Evolutionary conservation across 2,113 vertebrate species (phyloP), one percentile per base, ranked within the genome.

Genomic region (Lethenteron reissneri): DNA sequence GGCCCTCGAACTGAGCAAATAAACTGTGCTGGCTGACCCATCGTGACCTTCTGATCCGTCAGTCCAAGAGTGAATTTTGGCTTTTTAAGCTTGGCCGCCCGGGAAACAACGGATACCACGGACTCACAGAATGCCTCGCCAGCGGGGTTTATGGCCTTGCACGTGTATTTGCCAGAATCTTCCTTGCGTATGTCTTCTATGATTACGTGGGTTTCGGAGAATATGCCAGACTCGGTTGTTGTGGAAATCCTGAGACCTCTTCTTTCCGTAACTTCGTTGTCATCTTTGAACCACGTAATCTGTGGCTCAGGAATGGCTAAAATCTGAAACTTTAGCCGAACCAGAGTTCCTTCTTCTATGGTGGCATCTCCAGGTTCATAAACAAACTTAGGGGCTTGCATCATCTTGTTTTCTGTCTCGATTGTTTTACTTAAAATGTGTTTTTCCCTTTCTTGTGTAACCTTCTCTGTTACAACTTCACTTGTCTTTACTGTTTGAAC

Each of bases 111-210:
- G 25, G 56, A 69, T 41, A 72, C 57, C 70, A 69, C 56, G 12
- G 72, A 60, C 70, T 72, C 56, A 68, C 72, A 64, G 21, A 69
- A 21, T 57, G 80, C 84, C 77, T 99, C 94, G 75, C 94, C 94
- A 0, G 85, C 87, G 11, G 96, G 91, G 72, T 97, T 99, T 73
- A 83, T 83, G 75, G 87, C 94, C 73, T 81, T 83, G 76, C 92
- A 96, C 64, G 84, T 95, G 74, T 99, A 99, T 70, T 88, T 76
- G 9, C 94, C 94, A 83, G 97, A 92, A 76, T 99, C 94, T 74
- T 95, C 88, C 74, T 97, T 14, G 13, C 72, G 17, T 72, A 59
- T 58, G 12, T 79, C 71, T 68, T 62, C 62, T 58, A 75, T 25
- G 41, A 74, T 69, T 5, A 73, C 77, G 70, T 73, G 41, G 70